phyloP scores from a whole-genome alignment of 2,888 invertebrate species.

The Noctua comes region DNA sequence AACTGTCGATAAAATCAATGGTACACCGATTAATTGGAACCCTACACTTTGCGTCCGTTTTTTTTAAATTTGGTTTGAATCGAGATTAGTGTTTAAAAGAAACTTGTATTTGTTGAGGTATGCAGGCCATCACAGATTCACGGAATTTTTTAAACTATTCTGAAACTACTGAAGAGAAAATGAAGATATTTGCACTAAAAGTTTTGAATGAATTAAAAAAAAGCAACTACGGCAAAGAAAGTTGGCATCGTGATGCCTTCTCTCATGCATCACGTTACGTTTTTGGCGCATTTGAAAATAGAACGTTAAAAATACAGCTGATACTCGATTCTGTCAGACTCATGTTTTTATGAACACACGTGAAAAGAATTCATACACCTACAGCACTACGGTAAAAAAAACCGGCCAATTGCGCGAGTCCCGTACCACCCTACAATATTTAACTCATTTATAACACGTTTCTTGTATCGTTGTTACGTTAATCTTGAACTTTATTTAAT shows the following conservation, averaged over 20 bases:
- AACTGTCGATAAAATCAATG: not conserved
- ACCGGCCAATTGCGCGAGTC: not conserved
- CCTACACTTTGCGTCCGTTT: not conserved
- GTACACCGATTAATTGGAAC: not conserved
- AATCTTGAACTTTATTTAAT: not conserved
- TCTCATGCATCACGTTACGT: constrained; percentile 53
- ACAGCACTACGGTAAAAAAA: constrained; percentile 1
- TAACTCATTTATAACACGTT: not conserved
- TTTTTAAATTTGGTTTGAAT: not conserved
- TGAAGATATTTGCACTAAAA: not conserved
- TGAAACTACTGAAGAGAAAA: not conserved
- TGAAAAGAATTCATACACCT: constrained; percentile 30
- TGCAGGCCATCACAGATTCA: not conserved
- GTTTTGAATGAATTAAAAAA: constrained; percentile 2
- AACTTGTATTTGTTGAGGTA: not conserved
- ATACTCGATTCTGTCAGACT: constrained; percentile 39
- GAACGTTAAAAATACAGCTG: constrained; percentile 54
- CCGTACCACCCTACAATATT: not conserved
- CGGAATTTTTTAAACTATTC: not conserved
- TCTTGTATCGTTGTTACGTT: too few relatives aligned
- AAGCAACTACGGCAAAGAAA: constrained; percentile 28
- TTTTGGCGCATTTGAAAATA: constrained; percentile 65
- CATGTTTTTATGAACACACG: constrained; percentile 44
- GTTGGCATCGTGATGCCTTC: constrained; percentile 49
- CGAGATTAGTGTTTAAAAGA: not conserved